phyloP scores from a whole-genome alignment of 2,888 invertebrate genomes.

The Parnassius mnemosyne region DNA sequence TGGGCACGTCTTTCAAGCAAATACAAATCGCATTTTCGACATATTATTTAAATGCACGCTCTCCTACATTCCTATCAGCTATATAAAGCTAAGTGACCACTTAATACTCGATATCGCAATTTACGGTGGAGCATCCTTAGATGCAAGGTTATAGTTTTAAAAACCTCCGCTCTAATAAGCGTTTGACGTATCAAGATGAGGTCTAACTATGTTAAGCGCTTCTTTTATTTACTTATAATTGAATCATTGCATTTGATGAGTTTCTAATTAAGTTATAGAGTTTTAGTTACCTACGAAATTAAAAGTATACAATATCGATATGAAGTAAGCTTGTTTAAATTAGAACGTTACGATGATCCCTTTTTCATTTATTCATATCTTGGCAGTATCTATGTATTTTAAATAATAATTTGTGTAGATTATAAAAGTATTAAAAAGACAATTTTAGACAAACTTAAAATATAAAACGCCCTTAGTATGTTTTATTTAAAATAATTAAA shows the following conservation, averaged over 20 bases:
- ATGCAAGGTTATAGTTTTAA: slow-evolving; percentile 18
- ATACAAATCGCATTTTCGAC: slow-evolving; percentile 2
- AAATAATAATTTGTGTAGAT: no score
- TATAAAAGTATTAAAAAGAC: no score
- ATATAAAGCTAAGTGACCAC: slow-evolving; percentile 15
- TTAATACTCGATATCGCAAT: slow-evolving; percentile 12
- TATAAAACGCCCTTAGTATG: no score
- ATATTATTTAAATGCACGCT: slow-evolving; percentile 13
- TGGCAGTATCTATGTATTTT: no score
- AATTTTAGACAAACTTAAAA: no score
- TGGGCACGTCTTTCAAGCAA: background rate
- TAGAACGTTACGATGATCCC: no score
- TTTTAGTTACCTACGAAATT: no score
- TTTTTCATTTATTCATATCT: no score
- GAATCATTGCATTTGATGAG: background rate
- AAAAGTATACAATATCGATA: no score
- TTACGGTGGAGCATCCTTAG: slow-evolving; percentile 15
- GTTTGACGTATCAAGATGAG: slow-evolving; percentile 7
- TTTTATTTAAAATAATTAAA: no score
- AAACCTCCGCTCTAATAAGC: slow-evolving; percentile 15
- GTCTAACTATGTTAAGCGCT: slow-evolving; percentile 17
- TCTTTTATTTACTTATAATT: slow-evolving; percentile 10
- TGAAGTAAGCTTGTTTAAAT: no score
- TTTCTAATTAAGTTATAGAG: background rate
- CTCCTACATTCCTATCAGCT: slow-evolving; percentile 7